A percentile compares a stretch with the other conserved stretches of the same genome.
Conservation (phyloP, 2,113 vertebrate genomes). For the Chitala chitala region DNA sequence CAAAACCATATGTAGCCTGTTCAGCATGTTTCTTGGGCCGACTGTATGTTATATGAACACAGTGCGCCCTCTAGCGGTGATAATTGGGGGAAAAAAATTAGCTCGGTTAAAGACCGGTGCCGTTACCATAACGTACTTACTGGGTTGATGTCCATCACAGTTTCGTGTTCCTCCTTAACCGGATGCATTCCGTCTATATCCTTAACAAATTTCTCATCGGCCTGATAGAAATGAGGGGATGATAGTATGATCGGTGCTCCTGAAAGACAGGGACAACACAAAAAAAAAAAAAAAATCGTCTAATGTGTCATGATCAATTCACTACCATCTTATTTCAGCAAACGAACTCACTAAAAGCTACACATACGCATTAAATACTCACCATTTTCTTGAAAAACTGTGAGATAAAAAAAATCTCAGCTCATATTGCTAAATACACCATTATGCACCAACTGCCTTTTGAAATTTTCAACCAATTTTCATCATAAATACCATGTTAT, state of each 20-base stretch:
- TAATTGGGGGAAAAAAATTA: not conserved
- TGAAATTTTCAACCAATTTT: too few species aligned
- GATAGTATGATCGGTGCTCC: constrained; percentile 90
- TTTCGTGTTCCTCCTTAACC: constrained; percentile 76
- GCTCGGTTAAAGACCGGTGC: not conserved
- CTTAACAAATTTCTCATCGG: constrained; percentile 68
- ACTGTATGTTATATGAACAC: not conserved
- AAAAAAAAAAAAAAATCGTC: not conserved
- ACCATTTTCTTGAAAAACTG: too few species aligned
- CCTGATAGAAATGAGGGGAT: constrained; percentile 91
- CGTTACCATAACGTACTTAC: constrained; percentile 60
- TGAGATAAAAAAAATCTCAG: too few species aligned
- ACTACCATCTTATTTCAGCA: too few species aligned
- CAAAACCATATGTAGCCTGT: too few species aligned
- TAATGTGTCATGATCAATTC: too few species aligned
- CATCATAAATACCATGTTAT: too few species aligned
- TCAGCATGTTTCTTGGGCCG: too few species aligned
- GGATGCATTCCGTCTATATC: constrained; percentile 79
- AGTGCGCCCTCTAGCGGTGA: constrained; percentile 35
- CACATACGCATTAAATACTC: too few species aligned
- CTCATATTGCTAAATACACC: too few species aligned
- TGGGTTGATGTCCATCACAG: constrained; percentile 80
- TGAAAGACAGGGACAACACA: constrained; percentile 40
- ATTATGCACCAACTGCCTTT: too few species aligned
- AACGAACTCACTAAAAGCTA: too few species aligned